phyloP scores from a whole-genome alignment of 2,113 vertebrate genomes.

The Puffinus mauretanicus region DNA sequence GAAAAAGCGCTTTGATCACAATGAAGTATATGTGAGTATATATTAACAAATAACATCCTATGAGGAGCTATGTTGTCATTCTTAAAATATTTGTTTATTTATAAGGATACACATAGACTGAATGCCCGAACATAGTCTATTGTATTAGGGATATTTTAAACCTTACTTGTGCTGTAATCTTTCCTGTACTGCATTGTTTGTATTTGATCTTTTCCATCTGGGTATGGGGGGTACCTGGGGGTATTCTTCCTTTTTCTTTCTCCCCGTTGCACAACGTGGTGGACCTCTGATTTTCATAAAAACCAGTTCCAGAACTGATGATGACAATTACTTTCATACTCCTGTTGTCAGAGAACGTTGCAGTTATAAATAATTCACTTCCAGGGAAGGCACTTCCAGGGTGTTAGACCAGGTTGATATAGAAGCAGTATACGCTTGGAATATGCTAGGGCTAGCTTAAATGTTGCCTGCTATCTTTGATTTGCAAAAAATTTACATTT shows the following conservation, averaged over 20 bases:
- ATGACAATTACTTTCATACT: not conserved
- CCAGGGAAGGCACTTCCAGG: not conserved
- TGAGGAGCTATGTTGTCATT: not conserved
- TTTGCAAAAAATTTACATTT: not conserved
- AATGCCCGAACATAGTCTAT: not conserved
- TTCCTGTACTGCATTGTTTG: not conserved
- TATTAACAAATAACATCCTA: not conserved
- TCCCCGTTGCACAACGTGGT: rapidly evolving
- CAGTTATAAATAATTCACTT: not conserved
- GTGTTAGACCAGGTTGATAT: not conserved
- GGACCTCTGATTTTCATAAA: not conserved
- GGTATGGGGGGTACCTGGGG: no score
- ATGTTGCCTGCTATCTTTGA: not conserved
- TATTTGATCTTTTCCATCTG: not conserved
- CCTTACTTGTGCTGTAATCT: not conserved
- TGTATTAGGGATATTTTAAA: not conserved
- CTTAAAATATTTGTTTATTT: not conserved
- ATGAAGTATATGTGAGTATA: conserved; percentile 93
- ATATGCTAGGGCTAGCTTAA: not conserved
- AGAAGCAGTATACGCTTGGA: not conserved
- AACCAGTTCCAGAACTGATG: not conserved
- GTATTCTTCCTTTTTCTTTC: not conserved
- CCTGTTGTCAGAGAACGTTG: not conserved
- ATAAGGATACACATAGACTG: not conserved
- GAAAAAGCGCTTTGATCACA: conserved; percentile 91